Base-by-base conservation (phyloP, 53 echinoderm and acorn worm species). In the Zoroaster sp. region DNA sequence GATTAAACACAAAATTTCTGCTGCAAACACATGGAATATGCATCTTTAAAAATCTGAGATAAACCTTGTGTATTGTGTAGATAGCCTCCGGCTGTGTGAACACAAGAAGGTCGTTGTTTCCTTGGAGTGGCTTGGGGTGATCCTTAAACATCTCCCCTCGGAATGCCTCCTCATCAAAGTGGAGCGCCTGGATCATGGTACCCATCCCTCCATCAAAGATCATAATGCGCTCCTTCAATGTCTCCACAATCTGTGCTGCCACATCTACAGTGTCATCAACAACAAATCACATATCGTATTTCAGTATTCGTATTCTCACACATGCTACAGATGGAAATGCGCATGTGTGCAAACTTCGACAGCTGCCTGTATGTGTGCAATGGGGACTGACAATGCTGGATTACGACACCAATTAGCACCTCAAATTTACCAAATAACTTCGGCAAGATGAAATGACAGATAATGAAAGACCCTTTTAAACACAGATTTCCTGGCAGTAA, bases 191-290 rank as follows among this genome's bases (percentile, higher is more conserved):
- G 35, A 95, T 95, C 95, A 95, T 93, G 39, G 95, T 93, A 8
- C 97, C 95, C 97, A 97, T 97, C 9, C 95, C 97, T 40, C 97
- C 97, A 87, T 97, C 97, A 75, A 95, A 93, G 23, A 97, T 88
- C 95, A 97, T 95, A 74, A 97, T 97, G 18, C 97, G 85, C 82
- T 95, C 95, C 51, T 91, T 40, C 47, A 97, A 76, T 9, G 89
- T 90, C 40, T 93, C 74, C 52, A 66, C 75, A 35, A 97, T 66
- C 51, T 90, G 86, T 34, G 74, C 93, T 40, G 77, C 92, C 15
- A 92, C 67, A 43, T 66, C 81, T 81, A 31, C 18, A 59, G 36
- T 55, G 35, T 7, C 65, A 63, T 5, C 15, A 13, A 63, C 4
- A 20, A 7, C 2, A 12, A 69, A 69, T 13, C 34, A 32, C 31